Evolutionary conservation across 2,888 invertebrate species (phyloP).

Genomic region (Tinea semifulvella): DNA sequence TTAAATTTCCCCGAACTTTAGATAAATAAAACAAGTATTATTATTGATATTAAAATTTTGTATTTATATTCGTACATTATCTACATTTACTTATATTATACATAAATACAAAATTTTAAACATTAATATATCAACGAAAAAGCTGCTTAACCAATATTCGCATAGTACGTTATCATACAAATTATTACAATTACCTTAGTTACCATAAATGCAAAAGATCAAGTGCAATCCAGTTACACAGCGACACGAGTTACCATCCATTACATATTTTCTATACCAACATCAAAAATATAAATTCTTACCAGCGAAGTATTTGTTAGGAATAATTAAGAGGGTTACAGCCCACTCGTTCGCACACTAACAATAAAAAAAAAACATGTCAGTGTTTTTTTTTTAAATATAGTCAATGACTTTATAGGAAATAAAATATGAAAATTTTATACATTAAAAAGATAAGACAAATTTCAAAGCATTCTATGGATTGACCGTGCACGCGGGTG

Average conservation of each 20-base stretch:
- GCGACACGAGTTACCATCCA: constrained; percentile 24
- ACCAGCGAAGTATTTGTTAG: too few species aligned
- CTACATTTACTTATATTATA: constrained; percentile 67
- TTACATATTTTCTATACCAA: constrained; percentile 14
- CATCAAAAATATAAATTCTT: too few species aligned
- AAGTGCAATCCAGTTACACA: too few species aligned
- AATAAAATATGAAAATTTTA: too few species aligned
- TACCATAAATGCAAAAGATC: constrained; percentile 67
- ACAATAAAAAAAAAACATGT: too few species aligned
- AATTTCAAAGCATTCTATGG: too few species aligned
- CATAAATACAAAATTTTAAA: constrained; percentile 69
- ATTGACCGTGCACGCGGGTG: too few species aligned
- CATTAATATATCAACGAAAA: constrained; percentile 52
- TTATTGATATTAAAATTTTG: constrained; percentile 64
- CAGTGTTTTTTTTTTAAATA: too few species aligned
- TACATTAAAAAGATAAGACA: too few species aligned
- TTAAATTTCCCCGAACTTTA: background rate
- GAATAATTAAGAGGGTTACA: too few species aligned
- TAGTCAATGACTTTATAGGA: too few species aligned
- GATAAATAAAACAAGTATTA: constrained; percentile 18
- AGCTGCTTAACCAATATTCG: constrained; percentile 62
- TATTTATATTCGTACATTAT: constrained; percentile 66
- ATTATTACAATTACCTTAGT: constrained; percentile 68
- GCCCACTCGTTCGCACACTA: too few species aligned
- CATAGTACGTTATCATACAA: constrained; percentile 66